Evolutionary conservation across 1,140 invertebrate genomes (phyloP).

Genomic region (Orchestia grillus): DNA sequence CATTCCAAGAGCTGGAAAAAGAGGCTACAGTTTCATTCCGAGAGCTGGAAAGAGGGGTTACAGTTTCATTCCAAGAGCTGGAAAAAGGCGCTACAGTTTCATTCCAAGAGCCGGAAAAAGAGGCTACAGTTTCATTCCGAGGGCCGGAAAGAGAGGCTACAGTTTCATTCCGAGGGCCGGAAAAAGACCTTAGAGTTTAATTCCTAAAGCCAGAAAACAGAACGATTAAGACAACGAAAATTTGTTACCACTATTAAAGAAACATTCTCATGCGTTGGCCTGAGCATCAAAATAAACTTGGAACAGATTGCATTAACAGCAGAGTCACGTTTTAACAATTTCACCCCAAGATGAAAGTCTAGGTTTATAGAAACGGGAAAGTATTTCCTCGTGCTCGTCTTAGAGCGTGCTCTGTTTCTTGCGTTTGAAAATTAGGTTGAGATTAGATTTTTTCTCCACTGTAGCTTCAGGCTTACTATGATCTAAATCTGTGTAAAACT

Average conservation of each 20-base stretch:
- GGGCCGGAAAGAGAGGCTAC: constrained; percentile 33
- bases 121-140: constrained; percentile 38
- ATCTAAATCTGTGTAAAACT: background rate
- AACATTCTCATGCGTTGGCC: background rate
- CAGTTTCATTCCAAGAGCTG: background rate
- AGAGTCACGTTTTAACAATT: background rate
- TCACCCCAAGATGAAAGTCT: background rate
- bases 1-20: constrained; percentile 30
- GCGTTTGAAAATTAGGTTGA: too few relatives aligned
- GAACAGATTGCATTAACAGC: background rate
- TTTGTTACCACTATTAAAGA: background rate
- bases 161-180: background rate
- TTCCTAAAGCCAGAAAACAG: background rate
- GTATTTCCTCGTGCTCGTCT: background rate
- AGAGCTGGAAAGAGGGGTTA: constrained; percentile 21
- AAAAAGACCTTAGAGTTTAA: background rate
- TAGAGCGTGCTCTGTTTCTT: too few relatives aligned
- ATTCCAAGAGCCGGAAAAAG: constrained; percentile 9
- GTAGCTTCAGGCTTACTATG: background rate
- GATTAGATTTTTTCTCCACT: background rate
- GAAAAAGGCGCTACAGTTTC: background rate
- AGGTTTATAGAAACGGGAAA: background rate
- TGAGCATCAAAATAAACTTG: background rate
- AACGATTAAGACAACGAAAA: background rate
- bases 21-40: background rate